Evolutionary conservation across 2,113 vertebrate species (phyloP), one percentile per base, ranked within the genome.

Genomic region (Plotosus lineatus): DNA sequence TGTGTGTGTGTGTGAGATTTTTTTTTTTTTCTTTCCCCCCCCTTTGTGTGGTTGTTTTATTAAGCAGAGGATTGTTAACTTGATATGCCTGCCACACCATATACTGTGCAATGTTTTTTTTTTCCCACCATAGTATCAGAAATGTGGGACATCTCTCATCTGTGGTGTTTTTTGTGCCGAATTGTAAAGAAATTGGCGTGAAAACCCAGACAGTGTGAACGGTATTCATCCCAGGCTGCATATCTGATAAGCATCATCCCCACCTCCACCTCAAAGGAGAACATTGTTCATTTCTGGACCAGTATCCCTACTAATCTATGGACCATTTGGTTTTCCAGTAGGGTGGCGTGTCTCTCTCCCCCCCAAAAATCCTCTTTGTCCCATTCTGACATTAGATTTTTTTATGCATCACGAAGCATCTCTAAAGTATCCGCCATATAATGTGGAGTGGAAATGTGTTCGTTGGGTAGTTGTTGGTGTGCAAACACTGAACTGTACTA

Each of bases 241-340:
- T 28, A 23, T 79, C 44, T 36, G 10, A 12, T 23, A 40, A 74
- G 56, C 38, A 58, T 78, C 56, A 50, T 42, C 26, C 61, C 73
- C 51, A 51, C 10, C 23, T 1, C 10, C n/a, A 6, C 12, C 19
- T 7, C 36, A 36, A 21, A 76, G 31, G 21, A 51, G 31, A 46
- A 19, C 61, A 19, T 66, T 42, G 0, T 68, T 79, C 38, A 50
- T 56, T 56, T 38, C 19, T 68, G 69, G 61, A 76, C 74, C 80
- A 82, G 56, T 76, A 48, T 38, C 51, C 73, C 51, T 40, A 77
- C 40, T 53, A 81, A 76, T 65, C 63, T 69, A 71, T 63, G 82
- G 77, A 83, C 77, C 71, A 83, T 79, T 76, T 76, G 75, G 61
- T 75, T 82, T 46, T 75, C n/a, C 19, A 73, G 1, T 84, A 31